Evolutionary conservation across 1,140 invertebrate species (phyloP), one percentile per base, ranked within the genome.

Genomic region (Leptinotarsa texana): DNA sequence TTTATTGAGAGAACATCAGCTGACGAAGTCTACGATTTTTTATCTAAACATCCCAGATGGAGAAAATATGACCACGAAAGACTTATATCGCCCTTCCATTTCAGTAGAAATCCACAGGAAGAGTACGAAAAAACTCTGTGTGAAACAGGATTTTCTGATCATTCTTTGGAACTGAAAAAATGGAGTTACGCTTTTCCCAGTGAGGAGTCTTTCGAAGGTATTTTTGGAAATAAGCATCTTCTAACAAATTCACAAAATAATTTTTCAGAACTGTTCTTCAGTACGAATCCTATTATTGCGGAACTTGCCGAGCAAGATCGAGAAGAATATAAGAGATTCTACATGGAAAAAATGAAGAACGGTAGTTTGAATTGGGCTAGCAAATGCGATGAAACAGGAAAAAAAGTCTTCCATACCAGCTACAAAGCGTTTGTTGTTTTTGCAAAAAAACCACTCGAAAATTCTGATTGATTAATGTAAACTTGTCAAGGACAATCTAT

Each of bases 11-110:
- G 27, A 66, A 66, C 63, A 1, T 66, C 63, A 11, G 63, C n/a
- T 5, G 63, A 66, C 13, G 63, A 66, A 66, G 63, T 66, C 22
- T 66, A 66, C 17, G n/a, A 66, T 24, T 18, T 13, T 2, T 66
- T 66, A 3, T 66, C 63, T 4, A 17, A 21, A 8, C 63, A 66
- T 24, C 63, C 63, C n/a, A 66, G 4, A 66, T 66, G 63, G 63
- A 66, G 22, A 11, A 24, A 66, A 66, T 66, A 66, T 66, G 22
- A 66, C 6, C 63, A 66, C 13, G 27, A 18, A 13, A 22, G 4
- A 8, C 27, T 66, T 5, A 66, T 24, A 24, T 66, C 63, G 27
- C 63, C 63, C 15, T 66, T 22, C 63, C 27, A 21, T 24, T 24
- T 17, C 13, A 18, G 22, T 24, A 66, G 4, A 66, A 66, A 66